phyloP scores from a whole-genome alignment of 2,113 vertebrate species.

The Atlantisia rogersi region DNA sequence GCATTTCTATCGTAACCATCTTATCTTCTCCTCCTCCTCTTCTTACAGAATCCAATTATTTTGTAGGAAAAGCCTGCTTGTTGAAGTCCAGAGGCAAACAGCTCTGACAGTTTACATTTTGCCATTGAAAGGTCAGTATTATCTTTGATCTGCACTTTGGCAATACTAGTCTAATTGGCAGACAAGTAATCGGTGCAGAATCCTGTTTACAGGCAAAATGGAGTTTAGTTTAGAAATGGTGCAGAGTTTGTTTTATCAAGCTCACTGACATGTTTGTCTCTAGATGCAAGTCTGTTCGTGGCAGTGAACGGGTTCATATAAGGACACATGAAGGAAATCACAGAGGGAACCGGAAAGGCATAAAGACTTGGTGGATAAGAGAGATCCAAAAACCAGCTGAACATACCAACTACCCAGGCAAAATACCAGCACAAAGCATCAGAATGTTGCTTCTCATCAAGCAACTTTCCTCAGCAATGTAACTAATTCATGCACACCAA shows the following conservation, averaged over 20 bases:
- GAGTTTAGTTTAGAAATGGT: conserved; percentile 12
- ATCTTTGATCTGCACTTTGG: conserved; percentile 19
- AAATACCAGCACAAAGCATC: conserved; percentile 11
- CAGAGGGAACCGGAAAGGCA: background rate
- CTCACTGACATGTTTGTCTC: conserved; percentile 33
- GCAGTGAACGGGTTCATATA: conserved; percentile 26
- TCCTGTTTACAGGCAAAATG: background rate
- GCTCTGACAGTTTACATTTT: conserved; percentile 2
- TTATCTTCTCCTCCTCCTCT: background rate
- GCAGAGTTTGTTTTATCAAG: conserved; percentile 28
- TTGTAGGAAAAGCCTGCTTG: background rate
- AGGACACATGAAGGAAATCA: conserved; percentile 27
- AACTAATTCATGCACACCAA: background rate
- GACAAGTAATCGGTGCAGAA: background rate
- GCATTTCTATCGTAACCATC: background rate
- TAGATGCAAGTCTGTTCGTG: conserved; percentile 11
- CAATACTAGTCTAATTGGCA: background rate
- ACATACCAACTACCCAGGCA: background rate
- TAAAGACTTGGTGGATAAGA: background rate
- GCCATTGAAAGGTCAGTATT: background rate
- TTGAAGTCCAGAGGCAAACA: background rate
- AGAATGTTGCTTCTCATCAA: background rate
- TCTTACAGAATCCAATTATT: background rate
- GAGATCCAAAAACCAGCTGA: conserved; percentile 6
- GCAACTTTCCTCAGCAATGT: background rate